Evolutionary conservation across 1,140 invertebrate species (phyloP).

Genomic region (Chlorops oryzae): DNA sequence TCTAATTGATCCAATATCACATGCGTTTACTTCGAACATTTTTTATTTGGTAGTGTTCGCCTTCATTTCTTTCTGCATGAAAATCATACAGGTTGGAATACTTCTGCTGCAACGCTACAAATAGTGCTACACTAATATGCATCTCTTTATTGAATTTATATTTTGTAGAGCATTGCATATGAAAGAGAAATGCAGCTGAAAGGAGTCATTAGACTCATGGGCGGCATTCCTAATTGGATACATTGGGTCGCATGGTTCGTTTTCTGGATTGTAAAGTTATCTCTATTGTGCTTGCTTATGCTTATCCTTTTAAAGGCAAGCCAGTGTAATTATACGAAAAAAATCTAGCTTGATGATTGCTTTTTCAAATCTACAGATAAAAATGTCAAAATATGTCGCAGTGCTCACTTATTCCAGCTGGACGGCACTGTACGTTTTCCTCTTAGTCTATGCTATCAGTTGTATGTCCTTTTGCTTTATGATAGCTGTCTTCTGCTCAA

Average conservation of each 20-base stretch:
- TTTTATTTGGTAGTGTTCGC: slow-evolving; percentile 69
- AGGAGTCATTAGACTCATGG: slow-evolving; percentile 81
- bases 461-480: slow-evolving; percentile 55
- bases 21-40: slow-evolving; percentile 61
- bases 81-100: slow-evolving; percentile 60
- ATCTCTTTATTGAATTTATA: no score
- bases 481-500: slow-evolving; percentile 56
- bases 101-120: background rate
- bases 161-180: no score
- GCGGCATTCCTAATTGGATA: slow-evolving; percentile 66
- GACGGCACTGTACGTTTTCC: slow-evolving; percentile 49
- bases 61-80: slow-evolving; percentile 67
- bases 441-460: slow-evolving; percentile 48
- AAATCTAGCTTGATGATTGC: no score
- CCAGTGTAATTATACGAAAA: no score
- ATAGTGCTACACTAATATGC: no score
- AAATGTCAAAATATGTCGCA: slow-evolving; percentile 17
- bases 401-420: slow-evolving; percentile 34
- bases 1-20: slow-evolving; percentile 60
- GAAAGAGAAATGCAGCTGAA: slow-evolving; percentile 59
- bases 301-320: no score
- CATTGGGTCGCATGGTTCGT: slow-evolving; percentile 77
- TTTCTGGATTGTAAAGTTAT: slow-evolving; percentile 62
- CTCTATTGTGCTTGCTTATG: no score
- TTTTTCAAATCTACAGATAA: no score